phyloP scores from a whole-genome alignment of 2,888 invertebrate species.

The Drosophila demipolita region DNA sequence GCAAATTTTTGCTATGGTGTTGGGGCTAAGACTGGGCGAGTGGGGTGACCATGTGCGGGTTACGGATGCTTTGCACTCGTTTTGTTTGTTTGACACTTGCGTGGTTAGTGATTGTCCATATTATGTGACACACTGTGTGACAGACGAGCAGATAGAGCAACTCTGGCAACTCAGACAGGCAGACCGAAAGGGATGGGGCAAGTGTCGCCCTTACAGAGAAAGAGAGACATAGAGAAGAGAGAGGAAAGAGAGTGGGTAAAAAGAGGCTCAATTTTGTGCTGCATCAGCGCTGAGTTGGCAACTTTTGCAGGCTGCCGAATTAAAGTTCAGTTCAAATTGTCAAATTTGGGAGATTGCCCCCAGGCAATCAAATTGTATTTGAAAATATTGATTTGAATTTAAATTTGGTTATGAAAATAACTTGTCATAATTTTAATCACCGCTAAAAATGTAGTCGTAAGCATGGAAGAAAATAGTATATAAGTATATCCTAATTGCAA shows the following conservation, averaged over 20 bases:
- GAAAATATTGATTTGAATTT: not conserved
- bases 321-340: conserved; percentile 47
- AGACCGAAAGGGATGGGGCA: not conserved
- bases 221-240: not conserved
- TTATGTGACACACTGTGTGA: conserved; percentile 67
- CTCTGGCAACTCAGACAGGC: conserved; percentile 19
- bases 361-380: conserved; percentile 2
- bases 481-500: not conserved
- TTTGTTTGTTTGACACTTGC: conserved; percentile 75
- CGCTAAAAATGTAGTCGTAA: not conserved
- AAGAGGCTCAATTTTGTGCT: conserved; percentile 46
- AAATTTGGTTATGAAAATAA: not conserved
- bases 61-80: conserved; percentile 48
- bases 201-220: not conserved
- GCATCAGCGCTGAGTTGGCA: conserved; percentile 59
- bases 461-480: not conserved
- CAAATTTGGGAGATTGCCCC: conserved; percentile 46
- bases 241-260: not conserved
- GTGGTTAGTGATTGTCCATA: conserved; percentile 75
- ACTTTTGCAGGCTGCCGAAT: conserved; percentile 38
- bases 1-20: conserved; percentile 58
- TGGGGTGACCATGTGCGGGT: conserved; percentile 16
- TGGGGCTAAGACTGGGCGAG: conserved; percentile 3
- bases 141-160: conserved; percentile 41
- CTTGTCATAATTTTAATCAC: no score